Percentiles rank a stretch among this genome's conserved stretches.
Conservation (phyloP, 2,888 invertebrate species). For the Parnassius apollo region DNA sequence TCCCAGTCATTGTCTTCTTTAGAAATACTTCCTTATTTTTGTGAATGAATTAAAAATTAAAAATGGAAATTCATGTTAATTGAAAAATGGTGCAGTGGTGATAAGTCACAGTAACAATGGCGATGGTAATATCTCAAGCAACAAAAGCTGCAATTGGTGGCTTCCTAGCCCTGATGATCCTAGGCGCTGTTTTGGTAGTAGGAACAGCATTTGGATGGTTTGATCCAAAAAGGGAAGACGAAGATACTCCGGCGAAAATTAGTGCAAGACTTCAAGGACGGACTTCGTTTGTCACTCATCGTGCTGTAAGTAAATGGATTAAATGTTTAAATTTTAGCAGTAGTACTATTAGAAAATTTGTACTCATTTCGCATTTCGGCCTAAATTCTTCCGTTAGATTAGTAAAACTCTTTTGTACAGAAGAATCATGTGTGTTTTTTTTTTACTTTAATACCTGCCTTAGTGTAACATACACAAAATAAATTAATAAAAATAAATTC, state of each 20-base stretch:
- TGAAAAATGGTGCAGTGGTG: slow-evolving; percentile 40
- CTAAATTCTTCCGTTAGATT: no score
- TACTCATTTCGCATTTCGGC: no score
- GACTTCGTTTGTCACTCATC: slow-evolving; percentile 73
- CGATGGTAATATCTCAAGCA: slow-evolving; percentile 77
- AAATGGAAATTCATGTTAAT: background rate
- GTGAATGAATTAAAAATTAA: background rate
- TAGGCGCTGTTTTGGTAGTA: slow-evolving; percentile 71
- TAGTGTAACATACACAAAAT: no score
- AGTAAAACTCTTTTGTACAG: no score
- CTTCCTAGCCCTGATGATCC: slow-evolving; percentile 69
- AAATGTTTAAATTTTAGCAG: background rate
- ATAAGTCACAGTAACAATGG: slow-evolving; percentile 65
- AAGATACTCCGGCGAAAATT: slow-evolving; percentile 70
- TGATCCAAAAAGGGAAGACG: slow-evolving; percentile 69
- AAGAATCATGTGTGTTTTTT: no score
- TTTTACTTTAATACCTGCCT: no score
- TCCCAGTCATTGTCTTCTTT: background rate
- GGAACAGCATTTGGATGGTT: slow-evolving; percentile 76
- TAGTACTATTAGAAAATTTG: background rate
- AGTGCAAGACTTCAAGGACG: slow-evolving; percentile 71
- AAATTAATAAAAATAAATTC: no score
- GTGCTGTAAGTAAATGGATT: slow-evolving; percentile 61
- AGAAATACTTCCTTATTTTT: background rate
- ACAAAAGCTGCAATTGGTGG: slow-evolving; percentile 75